A percentile compares a stretch with the other conserved stretches of the same genome.
phyloP scores from a whole-genome alignment of 2,113 vertebrate species.

The Carassius gibelio region DNA sequence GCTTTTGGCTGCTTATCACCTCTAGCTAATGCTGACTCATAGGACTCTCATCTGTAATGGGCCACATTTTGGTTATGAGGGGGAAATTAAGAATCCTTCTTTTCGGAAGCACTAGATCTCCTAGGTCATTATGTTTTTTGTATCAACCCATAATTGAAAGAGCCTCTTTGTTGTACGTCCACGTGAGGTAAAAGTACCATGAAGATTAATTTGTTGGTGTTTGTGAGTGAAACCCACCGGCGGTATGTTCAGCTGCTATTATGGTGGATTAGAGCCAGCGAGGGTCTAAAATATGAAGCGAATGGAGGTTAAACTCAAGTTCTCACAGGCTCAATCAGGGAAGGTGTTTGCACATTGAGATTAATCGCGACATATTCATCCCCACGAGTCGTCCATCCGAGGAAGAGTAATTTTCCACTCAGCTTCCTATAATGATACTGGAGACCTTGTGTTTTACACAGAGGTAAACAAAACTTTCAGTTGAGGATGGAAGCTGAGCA shows the following conservation, averaged over 20 bases:
- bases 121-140: conserved; percentile 39
- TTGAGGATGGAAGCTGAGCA: background rate
- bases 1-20: background rate
- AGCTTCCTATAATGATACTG: conserved; percentile 48
- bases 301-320: conserved; percentile 14
- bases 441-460: conserved; percentile 42
- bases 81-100: conserved; percentile 30
- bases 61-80: conserved; percentile 16
- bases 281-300: background rate
- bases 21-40: conserved; percentile 37
- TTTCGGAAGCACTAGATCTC: conserved; percentile 30
- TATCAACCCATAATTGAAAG: conserved; percentile 37
- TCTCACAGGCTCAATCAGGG: conserved; percentile 2
- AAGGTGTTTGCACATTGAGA: conserved; percentile 47
- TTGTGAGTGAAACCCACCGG: background rate
- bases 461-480: conserved; percentile 48
- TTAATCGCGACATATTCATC: conserved; percentile 33
- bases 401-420: conserved; percentile 52
- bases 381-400: conserved; percentile 21
- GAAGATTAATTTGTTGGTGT: conserved; percentile 37
- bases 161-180: conserved; percentile 34
- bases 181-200: conserved; percentile 32
- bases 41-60: conserved; percentile 17
- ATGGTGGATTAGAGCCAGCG: conserved; percentile 31
- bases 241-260: background rate